Evolutionary conservation across 1,140 invertebrate species (phyloP).

Genomic region (Saccostrea echinata): DNA sequence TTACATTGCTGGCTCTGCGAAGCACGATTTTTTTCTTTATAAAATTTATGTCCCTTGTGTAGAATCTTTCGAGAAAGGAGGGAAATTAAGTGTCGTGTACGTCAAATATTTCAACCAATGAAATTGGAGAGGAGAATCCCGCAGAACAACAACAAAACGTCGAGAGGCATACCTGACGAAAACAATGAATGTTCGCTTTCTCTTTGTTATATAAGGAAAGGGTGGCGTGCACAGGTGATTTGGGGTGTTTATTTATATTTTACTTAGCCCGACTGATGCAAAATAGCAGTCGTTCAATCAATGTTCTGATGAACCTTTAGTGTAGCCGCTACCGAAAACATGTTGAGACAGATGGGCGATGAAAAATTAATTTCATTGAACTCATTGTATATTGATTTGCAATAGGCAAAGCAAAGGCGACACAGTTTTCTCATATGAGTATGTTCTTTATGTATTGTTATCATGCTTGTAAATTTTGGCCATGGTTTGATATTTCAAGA

Average conservation of each 20-base stretch:
- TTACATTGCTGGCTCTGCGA: no score
- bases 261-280: background rate
- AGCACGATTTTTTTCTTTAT: no score
- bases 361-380: background rate
- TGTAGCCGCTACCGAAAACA: background rate
- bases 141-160: conserved; percentile 28
- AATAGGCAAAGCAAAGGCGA: background rate
- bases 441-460: background rate
- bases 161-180: background rate
- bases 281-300: background rate
- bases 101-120: conserved; percentile 23
- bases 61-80: background rate
- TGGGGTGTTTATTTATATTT: background rate
- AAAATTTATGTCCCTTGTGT: background rate
- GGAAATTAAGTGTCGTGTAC: background rate
- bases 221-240: background rate
- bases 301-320: background rate
- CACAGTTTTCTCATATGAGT: background rate
- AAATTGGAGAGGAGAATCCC: background rate
- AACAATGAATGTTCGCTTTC: background rate
- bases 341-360: conserved; percentile 25
- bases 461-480: background rate
- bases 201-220: background rate
- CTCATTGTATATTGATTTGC: background rate
- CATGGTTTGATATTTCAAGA: background rate